A percentile compares a stretch with the other conserved stretches of the same genome.
These are phyloP conservation scores for Istiophorus platypterus DNA, from an alignment of 2,113 vertebrate species.

Conservation along the genomic window DNA sequence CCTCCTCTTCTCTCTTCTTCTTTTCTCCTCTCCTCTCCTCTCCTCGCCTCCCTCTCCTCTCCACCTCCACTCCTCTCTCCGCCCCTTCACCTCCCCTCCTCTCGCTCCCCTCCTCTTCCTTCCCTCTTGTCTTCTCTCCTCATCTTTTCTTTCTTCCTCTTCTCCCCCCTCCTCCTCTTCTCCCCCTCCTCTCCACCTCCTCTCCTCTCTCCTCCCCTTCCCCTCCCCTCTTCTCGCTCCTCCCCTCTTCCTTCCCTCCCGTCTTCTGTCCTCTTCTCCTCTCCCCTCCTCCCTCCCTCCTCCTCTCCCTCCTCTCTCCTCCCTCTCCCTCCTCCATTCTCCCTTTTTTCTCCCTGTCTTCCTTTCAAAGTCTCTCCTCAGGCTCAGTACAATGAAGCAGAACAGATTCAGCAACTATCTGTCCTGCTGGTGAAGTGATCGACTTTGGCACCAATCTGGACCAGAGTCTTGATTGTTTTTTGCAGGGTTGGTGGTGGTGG, in stretches of 20 bases:
- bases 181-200: background rate
- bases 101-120: background rate
- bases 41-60: background rate
- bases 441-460: constrained; percentile 39
- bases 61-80: background rate
- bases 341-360: constrained; percentile 23
- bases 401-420: constrained; percentile 32
- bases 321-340: background rate
- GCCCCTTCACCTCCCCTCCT: background rate
- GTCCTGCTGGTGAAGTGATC: constrained; percentile 47
- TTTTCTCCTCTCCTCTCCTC: constrained; percentile 33
- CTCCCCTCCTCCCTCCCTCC: background rate
- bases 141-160: background rate
- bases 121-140: constrained; percentile 26
- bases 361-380: constrained; percentile 38
- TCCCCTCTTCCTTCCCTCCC: constrained; percentile 11
- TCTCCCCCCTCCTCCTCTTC: background rate
- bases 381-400: constrained; percentile 49
- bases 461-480: constrained; percentile 44
- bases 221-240: background rate
- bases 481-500: background rate
- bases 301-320: background rate
- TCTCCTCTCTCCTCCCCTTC: background rate
- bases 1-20: constrained; percentile 8
- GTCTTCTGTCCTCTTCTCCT: background rate